Percentiles rank a stretch among this genome's conserved stretches.
phyloP scores from a whole-genome alignment of 2,113 vertebrate species.

The Mellivora capensis region DNA sequence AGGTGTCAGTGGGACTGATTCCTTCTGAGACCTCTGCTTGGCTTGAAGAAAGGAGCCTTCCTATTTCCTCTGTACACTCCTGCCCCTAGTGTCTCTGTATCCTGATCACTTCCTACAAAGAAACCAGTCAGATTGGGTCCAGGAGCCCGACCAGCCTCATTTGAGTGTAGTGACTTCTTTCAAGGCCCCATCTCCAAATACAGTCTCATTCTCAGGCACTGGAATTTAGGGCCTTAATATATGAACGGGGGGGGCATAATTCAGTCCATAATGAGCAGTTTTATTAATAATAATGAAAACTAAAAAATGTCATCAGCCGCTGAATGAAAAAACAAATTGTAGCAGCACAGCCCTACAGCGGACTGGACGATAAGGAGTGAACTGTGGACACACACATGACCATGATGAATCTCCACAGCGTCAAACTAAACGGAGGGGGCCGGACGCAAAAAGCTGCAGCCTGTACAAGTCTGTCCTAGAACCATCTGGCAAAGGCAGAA shows the following conservation, averaged over 20 bases:
- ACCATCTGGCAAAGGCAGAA: not conserved
- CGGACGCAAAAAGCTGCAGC: not conserved
- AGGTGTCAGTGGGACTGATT: not conserved
- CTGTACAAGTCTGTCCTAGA: not conserved
- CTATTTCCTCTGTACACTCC: not conserved
- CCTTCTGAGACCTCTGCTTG: not conserved
- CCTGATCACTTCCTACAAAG: not conserved
- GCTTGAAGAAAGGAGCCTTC: not conserved
- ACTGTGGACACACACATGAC: not conserved
- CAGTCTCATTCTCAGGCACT: not conserved
- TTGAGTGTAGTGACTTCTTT: not conserved
- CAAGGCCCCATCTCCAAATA: not conserved
- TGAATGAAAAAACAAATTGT: not conserved
- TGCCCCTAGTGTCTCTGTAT: not conserved
- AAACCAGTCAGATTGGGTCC: not conserved
- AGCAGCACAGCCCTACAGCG: not conserved
- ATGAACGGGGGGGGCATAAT: not conserved
- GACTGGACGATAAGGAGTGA: not conserved
- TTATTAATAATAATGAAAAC: not conserved
- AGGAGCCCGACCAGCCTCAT: not conserved
- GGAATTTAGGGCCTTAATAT: not conserved
- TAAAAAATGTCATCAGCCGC: not conserved
- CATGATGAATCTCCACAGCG: not conserved
- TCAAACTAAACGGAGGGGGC: too few relatives aligned
- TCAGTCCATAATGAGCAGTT: not conserved